Percentiles rank a stretch among this genome's conserved stretches.
These are phyloP conservation scores for Hydrolagus colliei DNA, from an alignment of 2,797 vertebrate species.

Conservation along the genomic window DNA sequence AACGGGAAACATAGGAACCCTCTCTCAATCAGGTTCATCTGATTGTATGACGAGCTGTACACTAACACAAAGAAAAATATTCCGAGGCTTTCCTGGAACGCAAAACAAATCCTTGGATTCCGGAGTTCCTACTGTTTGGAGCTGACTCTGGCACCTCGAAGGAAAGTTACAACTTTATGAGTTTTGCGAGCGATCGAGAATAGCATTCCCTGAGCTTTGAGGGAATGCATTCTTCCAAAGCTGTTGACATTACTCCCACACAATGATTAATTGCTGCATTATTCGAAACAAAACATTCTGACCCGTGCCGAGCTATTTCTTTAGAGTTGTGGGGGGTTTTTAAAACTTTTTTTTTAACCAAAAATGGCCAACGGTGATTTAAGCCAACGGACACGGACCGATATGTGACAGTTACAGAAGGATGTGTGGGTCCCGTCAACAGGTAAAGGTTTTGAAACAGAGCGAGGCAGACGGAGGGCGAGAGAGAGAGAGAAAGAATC, in stretches of 20 bases:
- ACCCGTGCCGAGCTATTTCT: slow-evolving; percentile 52
- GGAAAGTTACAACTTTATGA: not conserved
- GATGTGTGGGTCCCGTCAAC: not conserved
- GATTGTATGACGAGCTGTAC: not conserved
- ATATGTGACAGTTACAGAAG: not conserved
- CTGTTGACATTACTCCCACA: slow-evolving; percentile 14
- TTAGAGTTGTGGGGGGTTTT: slow-evolving; percentile 53
- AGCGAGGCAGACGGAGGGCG: not conserved
- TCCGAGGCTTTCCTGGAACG: not conserved
- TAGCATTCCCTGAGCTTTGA: slow-evolving; percentile 18
- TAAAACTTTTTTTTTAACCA: slow-evolving; percentile 48
- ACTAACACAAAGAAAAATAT: not conserved
- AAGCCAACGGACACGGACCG: not conserved
- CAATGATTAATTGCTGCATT: slow-evolving; percentile 52
- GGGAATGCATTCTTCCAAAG: slow-evolving; percentile 6
- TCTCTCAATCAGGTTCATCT: not conserved
- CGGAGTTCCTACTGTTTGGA: not conserved
- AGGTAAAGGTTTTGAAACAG: not conserved
- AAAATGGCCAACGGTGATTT: not conserved
- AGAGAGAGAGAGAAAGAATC: not conserved
- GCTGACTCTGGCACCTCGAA: not conserved
- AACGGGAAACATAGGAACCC: not conserved
- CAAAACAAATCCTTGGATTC: not conserved
- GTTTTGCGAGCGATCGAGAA: not conserved
- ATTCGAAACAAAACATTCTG: slow-evolving; percentile 52